Evolutionary conservation across 2,113 vertebrate genomes (phyloP), one percentile per base, ranked within the genome.

Genomic region (Geothlypis trichas): DNA sequence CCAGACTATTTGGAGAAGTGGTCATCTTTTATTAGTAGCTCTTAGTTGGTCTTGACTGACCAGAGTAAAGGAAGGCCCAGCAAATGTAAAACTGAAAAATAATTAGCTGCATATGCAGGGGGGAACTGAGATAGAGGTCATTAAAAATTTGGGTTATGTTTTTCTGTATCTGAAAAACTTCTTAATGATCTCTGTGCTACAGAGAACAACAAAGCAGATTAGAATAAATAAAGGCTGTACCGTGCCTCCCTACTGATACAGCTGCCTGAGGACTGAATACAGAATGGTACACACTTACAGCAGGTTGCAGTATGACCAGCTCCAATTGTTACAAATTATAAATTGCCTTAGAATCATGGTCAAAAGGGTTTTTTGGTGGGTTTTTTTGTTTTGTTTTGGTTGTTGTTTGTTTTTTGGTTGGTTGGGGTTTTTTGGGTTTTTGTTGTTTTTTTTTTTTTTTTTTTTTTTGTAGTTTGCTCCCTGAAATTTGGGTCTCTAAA

Each of bases 201-300:
- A 76, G 69, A 87, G 76, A 93, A 90, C 85, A 95, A 68, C 52
- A 97, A 87, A 94, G 76, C 73, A 95, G 54, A 69, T 72, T 87
- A 89, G 76, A 92, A 84, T 75, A 96, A 95, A 89, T 72, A 72
- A 65, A 95, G 84, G 24, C 76, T 79, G 37, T 57, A 54, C 54
- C 2, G 0, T 92, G 85, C 28, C 61, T 97, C 30, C 72, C 77
- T 78, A 39, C 83, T 75, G 90, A 51, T 68, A 51, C 1, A 20
- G 28, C 82, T 96, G 95, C 88, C 92, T 78, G 79, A 90, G 85
- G 93, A 88, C 65, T 86, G 84, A 84, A 75, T 19, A 30, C 41
- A 73, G 90, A 79, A 55, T 49, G 39, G 67, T 26, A 21, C 27
- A 11, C 14, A 35, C n/a, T 41, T 66, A 55, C 1, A 89, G 39